phyloP scores from a whole-genome alignment of 2,113 vertebrate genomes.

The Lampris megalopsis region DNA sequence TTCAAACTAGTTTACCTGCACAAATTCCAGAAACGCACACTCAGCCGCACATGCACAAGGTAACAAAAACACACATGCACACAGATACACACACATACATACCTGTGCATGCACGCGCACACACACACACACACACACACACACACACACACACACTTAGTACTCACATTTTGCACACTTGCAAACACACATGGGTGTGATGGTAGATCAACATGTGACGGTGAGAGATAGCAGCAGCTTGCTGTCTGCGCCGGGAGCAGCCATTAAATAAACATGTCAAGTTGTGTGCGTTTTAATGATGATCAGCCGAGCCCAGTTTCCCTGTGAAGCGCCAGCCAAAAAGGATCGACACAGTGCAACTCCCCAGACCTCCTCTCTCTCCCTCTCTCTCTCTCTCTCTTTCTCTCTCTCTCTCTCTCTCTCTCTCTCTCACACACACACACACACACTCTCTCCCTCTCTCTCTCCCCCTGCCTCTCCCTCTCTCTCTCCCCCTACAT shows the following conservation, averaged over 20 bases:
- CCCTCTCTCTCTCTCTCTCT: not conserved
- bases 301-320: conserved; percentile 75
- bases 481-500: not conserved
- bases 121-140: too few species aligned
- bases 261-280: conserved; percentile 85
- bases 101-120: too few species aligned
- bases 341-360: conserved; percentile 78
- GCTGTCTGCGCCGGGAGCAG: conserved; percentile 80
- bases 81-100: too few species aligned
- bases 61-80: not conserved
- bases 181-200: conserved; percentile 69
- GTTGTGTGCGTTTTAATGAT: conserved; percentile 81
- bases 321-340: conserved; percentile 79
- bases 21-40: conserved; percentile 23
- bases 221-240: conserved; percentile 82
- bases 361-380: conserved; percentile 70
- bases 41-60: conserved; percentile 50
- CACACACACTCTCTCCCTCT: not conserved
- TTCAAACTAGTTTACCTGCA: not conserved
- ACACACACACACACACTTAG: conserved; percentile 17
- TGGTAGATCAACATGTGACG: conserved; percentile 80
- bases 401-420: conserved; percentile 28
- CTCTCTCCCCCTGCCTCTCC: not conserved
- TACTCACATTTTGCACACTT: not conserved
- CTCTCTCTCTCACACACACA: not conserved